These are phyloP conservation scores for Crocodylus rhombifer DNA, from an alignment of 2,797 vertebrate genomes.

Conservation along the genomic window DNA sequence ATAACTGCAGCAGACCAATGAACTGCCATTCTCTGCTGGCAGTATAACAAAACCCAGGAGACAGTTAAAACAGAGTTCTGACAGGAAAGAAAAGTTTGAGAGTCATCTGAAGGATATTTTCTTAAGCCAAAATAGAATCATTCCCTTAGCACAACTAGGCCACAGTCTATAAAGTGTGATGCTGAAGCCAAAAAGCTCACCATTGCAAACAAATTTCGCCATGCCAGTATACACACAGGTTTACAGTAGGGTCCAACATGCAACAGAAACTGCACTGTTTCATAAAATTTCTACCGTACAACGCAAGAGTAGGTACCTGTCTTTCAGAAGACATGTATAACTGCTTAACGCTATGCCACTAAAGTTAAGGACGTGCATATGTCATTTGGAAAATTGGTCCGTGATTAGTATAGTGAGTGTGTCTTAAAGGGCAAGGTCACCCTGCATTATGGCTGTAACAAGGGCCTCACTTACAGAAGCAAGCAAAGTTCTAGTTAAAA, in stretches of 20 bases:
- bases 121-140: neutral
- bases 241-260: neutral
- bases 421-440: neutral
- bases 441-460: too few species aligned
- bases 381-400: neutral
- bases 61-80: too few species aligned
- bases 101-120: neutral
- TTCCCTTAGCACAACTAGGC: neutral
- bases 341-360: neutral
- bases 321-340: neutral
- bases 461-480: neutral
- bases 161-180: too few species aligned
- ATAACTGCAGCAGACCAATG: neutral
- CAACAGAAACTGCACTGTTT: accelerated
- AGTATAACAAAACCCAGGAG: accelerated
- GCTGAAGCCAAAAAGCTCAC: neutral
- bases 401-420: neutral
- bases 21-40: accelerated
- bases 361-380: neutral
- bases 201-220: accelerated
- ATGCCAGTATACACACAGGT: neutral
- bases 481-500: neutral
- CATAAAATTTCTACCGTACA: too few species aligned
- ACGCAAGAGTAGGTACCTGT: neutral
- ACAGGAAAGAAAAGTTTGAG: neutral